phyloP scores from a whole-genome alignment of 2,113 vertebrate genomes.

The Pluvianellus socialis region DNA sequence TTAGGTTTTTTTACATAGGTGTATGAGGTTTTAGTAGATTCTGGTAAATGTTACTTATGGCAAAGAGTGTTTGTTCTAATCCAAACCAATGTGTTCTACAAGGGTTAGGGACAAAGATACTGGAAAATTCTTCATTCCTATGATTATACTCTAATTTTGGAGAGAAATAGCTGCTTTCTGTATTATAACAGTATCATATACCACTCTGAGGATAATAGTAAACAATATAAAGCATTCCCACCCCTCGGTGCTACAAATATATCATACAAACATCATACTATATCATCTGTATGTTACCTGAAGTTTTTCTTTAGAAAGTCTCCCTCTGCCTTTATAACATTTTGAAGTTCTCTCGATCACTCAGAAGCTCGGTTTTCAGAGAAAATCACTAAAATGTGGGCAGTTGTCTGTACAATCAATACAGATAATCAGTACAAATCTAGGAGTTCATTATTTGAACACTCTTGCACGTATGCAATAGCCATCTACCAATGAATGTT shows the following conservation, averaged over 20 bases:
- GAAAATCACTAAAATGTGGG: not conserved
- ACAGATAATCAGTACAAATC: not conserved
- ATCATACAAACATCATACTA: too few relatives aligned
- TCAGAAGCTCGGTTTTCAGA: not conserved
- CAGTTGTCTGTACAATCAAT: not conserved
- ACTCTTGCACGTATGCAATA: not conserved
- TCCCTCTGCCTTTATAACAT: not conserved
- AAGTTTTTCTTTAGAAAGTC: not conserved
- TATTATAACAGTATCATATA: not conserved
- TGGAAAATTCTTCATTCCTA: not conserved
- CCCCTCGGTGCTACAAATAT: not conserved
- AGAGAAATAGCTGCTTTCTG: not conserved
- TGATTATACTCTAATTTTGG: not conserved
- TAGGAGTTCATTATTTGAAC: not conserved
- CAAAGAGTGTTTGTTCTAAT: not conserved
- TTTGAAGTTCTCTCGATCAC: not conserved
- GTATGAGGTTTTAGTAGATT: not conserved
- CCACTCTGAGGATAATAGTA: not conserved
- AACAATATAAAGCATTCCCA: not conserved
- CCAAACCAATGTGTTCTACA: not conserved
- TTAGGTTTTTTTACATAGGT: not conserved
- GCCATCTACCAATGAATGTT: not conserved
- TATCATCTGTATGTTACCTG: not conserved
- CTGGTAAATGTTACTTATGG: not conserved
- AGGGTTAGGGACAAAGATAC: not conserved